phyloP scores from a whole-genome alignment of 2,888 invertebrate species.

The Achlya flavicornis region DNA sequence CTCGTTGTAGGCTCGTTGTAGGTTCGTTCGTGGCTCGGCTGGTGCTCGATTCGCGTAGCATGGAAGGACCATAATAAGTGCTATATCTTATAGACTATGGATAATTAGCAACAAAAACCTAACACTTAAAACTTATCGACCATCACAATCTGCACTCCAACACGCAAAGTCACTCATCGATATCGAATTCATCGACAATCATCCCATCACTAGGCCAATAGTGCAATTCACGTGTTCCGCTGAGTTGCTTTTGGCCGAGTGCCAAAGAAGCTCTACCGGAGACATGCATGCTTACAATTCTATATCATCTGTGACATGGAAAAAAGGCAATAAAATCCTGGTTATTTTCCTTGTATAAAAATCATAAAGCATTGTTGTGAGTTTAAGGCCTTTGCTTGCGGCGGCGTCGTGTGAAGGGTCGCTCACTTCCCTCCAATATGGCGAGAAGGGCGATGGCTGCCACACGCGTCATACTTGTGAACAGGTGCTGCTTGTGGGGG shows the following conservation, averaged over 20 bases:
- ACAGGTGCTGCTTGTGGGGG: too few relatives aligned
- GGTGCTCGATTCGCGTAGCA: too few relatives aligned
- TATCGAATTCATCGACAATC: constrained; percentile 38
- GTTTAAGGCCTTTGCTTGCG: too few relatives aligned
- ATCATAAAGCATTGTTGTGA: not conserved
- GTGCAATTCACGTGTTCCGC: constrained; percentile 44
- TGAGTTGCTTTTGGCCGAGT: constrained; percentile 40
- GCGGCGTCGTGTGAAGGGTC: too few relatives aligned
- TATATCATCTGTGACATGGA: constrained; percentile 21
- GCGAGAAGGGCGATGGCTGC: too few relatives aligned
- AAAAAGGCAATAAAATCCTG: constrained; percentile 14
- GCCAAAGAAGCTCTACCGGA: constrained; percentile 39
- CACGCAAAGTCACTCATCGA: constrained; percentile 27
- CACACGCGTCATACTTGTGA: too few relatives aligned
- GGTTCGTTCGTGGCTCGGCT: too few relatives aligned
- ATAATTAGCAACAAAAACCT: too few relatives aligned
- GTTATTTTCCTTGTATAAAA: not conserved
- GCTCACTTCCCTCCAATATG: too few relatives aligned
- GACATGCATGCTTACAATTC: constrained; percentile 24
- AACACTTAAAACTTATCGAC: constrained; percentile 10
- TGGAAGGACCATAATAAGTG: too few relatives aligned
- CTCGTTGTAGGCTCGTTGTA: too few relatives aligned
- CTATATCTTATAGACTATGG: too few relatives aligned
- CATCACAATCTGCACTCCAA: constrained; percentile 28
- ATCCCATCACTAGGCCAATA: constrained; percentile 38